phyloP scores from a whole-genome alignment of 2,797 vertebrate genomes.

The Oreonectes daqikongensis region DNA sequence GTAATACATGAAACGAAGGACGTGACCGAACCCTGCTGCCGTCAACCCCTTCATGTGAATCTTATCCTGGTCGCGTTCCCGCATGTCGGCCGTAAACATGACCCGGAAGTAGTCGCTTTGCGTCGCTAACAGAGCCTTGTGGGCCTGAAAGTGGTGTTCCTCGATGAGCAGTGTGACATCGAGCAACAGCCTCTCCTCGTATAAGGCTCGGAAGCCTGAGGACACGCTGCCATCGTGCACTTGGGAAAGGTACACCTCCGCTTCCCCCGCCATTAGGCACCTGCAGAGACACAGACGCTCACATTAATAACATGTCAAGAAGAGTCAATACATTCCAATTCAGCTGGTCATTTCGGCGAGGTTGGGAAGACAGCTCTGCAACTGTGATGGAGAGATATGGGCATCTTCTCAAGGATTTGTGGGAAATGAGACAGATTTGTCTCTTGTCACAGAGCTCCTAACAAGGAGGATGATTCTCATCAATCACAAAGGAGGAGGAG shows the following conservation, averaged over 20 bases:
- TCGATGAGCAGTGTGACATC: slow-evolving; percentile 93
- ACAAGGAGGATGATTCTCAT: neutral
- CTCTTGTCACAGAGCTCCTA: neutral
- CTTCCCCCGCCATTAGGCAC: slow-evolving; percentile 98
- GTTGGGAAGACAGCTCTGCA: neutral
- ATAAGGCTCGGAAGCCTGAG: slow-evolving; percentile 96
- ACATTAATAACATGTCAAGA: slow-evolving; percentile 8
- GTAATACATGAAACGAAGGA: slow-evolving; percentile 99
- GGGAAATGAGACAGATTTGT: neutral
- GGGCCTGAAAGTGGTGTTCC: slow-evolving; percentile 99
- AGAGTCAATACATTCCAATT: slow-evolving; percentile 7
- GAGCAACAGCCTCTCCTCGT: slow-evolving; percentile 96
- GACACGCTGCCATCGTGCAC: slow-evolving; percentile 98
- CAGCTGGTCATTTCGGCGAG: neutral
- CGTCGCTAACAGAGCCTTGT: slow-evolving; percentile 98
- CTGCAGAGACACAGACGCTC: slow-evolving; percentile 67
- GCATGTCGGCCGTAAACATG: slow-evolving; percentile 99
- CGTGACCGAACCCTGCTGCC: slow-evolving; percentile 95
- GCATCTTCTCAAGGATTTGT: neutral
- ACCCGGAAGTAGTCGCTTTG: slow-evolving; percentile 99
- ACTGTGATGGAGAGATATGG: slow-evolving; percentile 9
- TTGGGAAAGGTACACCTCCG: slow-evolving; percentile 99
- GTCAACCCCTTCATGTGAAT: slow-evolving; percentile 99
- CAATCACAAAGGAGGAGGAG: neutral
- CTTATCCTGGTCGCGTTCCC: slow-evolving; percentile 98